Evolutionary conservation across 2,888 invertebrate species (phyloP).

Genomic region (Drosophila phalerata): DNA sequence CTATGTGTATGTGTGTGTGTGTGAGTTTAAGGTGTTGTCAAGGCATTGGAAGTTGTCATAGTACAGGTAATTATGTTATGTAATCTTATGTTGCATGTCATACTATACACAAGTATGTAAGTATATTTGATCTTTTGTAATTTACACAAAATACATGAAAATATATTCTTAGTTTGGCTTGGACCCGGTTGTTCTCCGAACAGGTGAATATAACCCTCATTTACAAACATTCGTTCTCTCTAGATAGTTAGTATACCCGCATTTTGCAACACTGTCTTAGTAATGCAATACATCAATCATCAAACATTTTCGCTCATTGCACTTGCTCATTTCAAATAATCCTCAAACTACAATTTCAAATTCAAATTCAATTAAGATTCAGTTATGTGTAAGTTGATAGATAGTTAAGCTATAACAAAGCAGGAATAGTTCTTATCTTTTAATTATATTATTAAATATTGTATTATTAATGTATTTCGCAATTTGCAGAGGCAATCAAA

Average conservation of each 20-base stretch:
- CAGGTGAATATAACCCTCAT: constrained; percentile 58
- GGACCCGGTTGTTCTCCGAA: constrained; percentile 84
- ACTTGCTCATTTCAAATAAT: constrained; percentile 33
- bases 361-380: constrained; percentile 34
- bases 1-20: constrained; percentile 7
- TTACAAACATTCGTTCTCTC: constrained; percentile 13
- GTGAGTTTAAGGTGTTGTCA: constrained; percentile 31
- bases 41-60: constrained; percentile 46
- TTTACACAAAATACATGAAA: constrained; percentile 64
- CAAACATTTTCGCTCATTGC: constrained; percentile 18
- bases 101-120: constrained; percentile 10
- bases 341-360: constrained; percentile 71
- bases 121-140: constrained; percentile 26
- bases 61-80: constrained; percentile 26
- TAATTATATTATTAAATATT: constrained; percentile 3
- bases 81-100: constrained; percentile 18
- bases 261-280: constrained; percentile 31
- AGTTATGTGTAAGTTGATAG: constrained; percentile 3
- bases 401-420: constrained; percentile 7
- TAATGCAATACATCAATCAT: constrained; percentile 15
- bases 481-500: neutral
- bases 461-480: neutral
- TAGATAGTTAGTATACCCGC: constrained; percentile 1
- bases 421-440: neutral
- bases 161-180: constrained; percentile 73